phyloP scores from a whole-genome alignment of 2,888 invertebrate genomes.

The Ochropleura leucogaster region DNA sequence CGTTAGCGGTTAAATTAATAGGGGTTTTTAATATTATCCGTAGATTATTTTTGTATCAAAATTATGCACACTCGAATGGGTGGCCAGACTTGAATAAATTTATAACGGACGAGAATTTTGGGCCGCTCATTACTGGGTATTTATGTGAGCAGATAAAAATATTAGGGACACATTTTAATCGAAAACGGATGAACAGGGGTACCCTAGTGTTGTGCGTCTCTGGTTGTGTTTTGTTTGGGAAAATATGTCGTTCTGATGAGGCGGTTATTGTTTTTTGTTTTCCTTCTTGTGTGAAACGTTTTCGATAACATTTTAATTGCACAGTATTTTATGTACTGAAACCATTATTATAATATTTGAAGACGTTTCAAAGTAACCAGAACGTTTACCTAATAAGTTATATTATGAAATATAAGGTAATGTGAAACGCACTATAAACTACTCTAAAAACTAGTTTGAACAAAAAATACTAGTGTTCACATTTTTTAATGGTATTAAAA shows the following conservation, averaged over 20 bases:
- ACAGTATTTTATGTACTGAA: accelerated
- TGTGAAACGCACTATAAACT: too few relatives aligned
- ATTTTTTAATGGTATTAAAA: too few relatives aligned
- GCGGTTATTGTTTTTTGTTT: conserved; percentile 1
- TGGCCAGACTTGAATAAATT: conserved; percentile 88
- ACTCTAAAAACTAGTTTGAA: too few relatives aligned
- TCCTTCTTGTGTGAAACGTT: background rate
- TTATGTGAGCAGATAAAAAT: conserved; percentile 90
- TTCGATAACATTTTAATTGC: background rate
- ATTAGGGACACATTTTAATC: conserved; percentile 90
- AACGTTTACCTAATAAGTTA: background rate
- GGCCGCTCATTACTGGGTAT: conserved; percentile 88
- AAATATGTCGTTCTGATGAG: conserved; percentile 26
- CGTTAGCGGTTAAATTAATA: conserved; percentile 79
- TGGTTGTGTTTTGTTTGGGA: conserved; percentile 53
- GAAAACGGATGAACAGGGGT: conserved; percentile 86
- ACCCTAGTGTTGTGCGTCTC: conserved; percentile 63
- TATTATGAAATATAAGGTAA: background rate
- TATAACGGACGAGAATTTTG: conserved; percentile 87
- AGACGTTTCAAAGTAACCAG: background rate
- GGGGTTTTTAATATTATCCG: conserved; percentile 82
- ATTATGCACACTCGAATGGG: conserved; percentile 88
- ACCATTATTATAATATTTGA: background rate
- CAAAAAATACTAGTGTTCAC: too few relatives aligned
- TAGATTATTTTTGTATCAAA: conserved; percentile 90